Percentiles rank a stretch among this genome's conserved stretches.
These are phyloP conservation scores for Diaprepes abbreviatus DNA, from an alignment of 2,888 invertebrate species.

Conservation along the genomic window DNA sequence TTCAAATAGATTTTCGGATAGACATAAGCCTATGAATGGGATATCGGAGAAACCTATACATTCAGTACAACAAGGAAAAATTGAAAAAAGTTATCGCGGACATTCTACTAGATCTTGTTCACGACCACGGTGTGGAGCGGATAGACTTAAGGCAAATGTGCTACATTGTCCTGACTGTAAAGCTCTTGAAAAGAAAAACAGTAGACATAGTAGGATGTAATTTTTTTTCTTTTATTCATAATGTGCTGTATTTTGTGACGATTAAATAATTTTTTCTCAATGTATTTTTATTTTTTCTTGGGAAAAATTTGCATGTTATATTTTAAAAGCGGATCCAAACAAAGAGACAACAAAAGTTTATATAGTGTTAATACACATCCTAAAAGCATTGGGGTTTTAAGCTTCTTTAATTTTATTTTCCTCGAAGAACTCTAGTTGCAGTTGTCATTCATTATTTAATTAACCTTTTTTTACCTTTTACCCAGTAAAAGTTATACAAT, in stretches of 20 bases:
- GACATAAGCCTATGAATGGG: not conserved
- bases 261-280: not conserved
- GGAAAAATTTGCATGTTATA: too few species aligned
- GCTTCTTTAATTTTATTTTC: too few species aligned
- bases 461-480: too few species aligned
- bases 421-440: too few species aligned
- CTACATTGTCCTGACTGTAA: slow-evolving; percentile 1
- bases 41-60: not conserved
- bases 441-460: too few species aligned
- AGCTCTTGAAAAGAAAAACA: not conserved
- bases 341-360: too few species aligned
- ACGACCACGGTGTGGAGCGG: not conserved
- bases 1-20: not conserved
- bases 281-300: too few species aligned
- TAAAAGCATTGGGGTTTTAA: too few species aligned
- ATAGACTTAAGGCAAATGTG: not conserved
- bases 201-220: not conserved
- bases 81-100: not conserved
- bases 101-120: not conserved
- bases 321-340: too few species aligned
- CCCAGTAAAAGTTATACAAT: too few species aligned
- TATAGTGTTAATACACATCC: too few species aligned
- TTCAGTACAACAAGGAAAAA: slow-evolving; percentile 11
- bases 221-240: not conserved
- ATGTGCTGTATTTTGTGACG: not conserved